These are phyloP conservation scores for Intellagama lesueurii DNA, from an alignment of 2,797 vertebrate species.

Conservation along the genomic window DNA sequence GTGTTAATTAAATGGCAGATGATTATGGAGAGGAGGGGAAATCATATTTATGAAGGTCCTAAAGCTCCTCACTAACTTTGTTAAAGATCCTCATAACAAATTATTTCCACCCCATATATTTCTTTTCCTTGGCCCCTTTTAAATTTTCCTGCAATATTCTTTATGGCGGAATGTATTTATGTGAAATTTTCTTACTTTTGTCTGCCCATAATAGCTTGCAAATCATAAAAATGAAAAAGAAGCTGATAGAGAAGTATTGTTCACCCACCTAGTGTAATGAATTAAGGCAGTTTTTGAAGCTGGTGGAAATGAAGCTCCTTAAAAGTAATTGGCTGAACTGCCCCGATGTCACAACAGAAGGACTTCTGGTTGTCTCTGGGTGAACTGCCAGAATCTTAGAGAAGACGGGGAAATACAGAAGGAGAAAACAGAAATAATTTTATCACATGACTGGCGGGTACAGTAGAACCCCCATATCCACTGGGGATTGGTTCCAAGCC, in stretches of 20 bases:
- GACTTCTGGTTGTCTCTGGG: neutral
- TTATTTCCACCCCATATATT: conserved; percentile 36
- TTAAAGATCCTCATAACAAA: conserved; percentile 43
- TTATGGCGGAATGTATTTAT: neutral
- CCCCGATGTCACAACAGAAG: neutral
- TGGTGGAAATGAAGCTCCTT: neutral
- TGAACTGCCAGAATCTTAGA: neutral
- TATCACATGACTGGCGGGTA: too few relatives aligned
- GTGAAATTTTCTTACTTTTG: neutral
- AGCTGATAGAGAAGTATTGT: too few relatives aligned
- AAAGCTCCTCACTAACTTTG: conserved; percentile 57
- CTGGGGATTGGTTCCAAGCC: too few relatives aligned
- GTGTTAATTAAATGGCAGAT: conserved; percentile 63
- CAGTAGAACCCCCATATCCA: too few relatives aligned
- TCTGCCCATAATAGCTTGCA: neutral
- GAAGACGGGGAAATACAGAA: neutral
- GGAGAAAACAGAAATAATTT: neutral
- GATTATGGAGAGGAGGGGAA: conserved; percentile 43
- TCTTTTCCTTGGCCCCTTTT: conserved; percentile 14
- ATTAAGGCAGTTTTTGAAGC: neutral
- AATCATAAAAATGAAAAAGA: neutral
- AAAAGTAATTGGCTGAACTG: neutral
- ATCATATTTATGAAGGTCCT: conserved; percentile 54
- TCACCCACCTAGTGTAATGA: neutral
- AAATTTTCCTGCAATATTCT: neutral